These are phyloP conservation scores for Drosophila athabasca DNA, from an alignment of 1,140 invertebrate species.

Conservation along the genomic window DNA sequence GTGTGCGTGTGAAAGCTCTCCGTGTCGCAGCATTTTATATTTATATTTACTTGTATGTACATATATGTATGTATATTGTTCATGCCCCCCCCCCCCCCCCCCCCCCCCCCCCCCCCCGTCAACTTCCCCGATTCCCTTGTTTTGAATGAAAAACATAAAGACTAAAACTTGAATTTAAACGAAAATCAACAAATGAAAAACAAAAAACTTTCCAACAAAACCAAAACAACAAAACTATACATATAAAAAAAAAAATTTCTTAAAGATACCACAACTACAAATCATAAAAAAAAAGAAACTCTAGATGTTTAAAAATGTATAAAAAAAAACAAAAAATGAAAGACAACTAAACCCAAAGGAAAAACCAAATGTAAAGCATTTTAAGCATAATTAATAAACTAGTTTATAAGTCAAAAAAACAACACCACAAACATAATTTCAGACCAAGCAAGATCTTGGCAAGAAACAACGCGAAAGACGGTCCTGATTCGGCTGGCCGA, in stretches of 20 bases:
- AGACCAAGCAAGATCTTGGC: constrained; percentile 8
- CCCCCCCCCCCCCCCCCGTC: neutral
- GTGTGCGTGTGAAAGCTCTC: constrained; percentile 22
- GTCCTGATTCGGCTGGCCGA: constrained; percentile 32
- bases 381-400: constrained; percentile 66
- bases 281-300: constrained; percentile 42
- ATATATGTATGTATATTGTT: constrained; percentile 21
- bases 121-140: constrained; percentile 61
- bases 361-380: constrained; percentile 36
- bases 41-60: no score
- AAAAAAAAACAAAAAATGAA: constrained; percentile 26
- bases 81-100: constrained; percentile 9
- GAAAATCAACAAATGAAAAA: constrained; percentile 42
- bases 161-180: constrained; percentile 78
- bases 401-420: constrained; percentile 30
- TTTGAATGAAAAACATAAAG: constrained; percentile 70
- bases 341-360: constrained; percentile 17
- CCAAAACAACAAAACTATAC: constrained; percentile 31
- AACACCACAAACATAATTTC: constrained; percentile 4
- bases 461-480: constrained; percentile 2
- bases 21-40: constrained; percentile 32
- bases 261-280: constrained; percentile 55
- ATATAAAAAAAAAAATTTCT: constrained; percentile 49
- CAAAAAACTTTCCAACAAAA: constrained; percentile 55
- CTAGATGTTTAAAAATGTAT: constrained; percentile 76